Conservation (phyloP, 2,113 vertebrate genomes). For the Myocastor coypus region DNA sequence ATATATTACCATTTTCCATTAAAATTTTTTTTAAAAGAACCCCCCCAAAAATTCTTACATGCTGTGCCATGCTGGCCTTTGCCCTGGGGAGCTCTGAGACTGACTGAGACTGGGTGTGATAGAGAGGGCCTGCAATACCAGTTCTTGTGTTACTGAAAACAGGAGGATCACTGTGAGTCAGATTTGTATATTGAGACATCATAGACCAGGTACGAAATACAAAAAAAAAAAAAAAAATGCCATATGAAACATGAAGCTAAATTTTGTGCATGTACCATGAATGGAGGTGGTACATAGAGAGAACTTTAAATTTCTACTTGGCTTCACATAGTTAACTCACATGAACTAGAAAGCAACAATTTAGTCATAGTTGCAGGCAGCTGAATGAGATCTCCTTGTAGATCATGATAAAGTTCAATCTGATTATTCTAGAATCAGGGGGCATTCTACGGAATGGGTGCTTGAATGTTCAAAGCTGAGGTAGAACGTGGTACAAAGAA, state of each 20-base stretch:
- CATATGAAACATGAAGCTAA: background rate
- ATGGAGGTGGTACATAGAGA: background rate
- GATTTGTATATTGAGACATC: too few species aligned
- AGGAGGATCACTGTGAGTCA: too few species aligned
- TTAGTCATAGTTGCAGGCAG: background rate
- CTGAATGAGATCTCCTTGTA: background rate
- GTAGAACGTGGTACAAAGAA: background rate
- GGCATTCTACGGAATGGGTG: background rate
- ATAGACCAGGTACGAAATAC: too few species aligned
- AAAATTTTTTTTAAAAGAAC: too few species aligned
- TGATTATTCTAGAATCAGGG: background rate
- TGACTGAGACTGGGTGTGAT: too few species aligned
- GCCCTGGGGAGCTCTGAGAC: too few species aligned
- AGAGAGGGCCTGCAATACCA: too few species aligned
- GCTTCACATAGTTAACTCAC: background rate
- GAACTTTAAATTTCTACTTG: background rate
- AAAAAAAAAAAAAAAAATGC: too few species aligned
- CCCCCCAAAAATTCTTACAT: too few species aligned
- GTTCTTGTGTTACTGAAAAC: too few species aligned
- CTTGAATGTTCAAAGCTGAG: background rate
- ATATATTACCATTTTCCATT: too few species aligned
- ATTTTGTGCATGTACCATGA: background rate
- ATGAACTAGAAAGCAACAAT: background rate
- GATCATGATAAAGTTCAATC: background rate
- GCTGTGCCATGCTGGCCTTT: too few species aligned